These are phyloP conservation scores for Matsumyia berberina DNA, from an alignment of 2,888 invertebrate genomes.

Conservation along the genomic window DNA sequence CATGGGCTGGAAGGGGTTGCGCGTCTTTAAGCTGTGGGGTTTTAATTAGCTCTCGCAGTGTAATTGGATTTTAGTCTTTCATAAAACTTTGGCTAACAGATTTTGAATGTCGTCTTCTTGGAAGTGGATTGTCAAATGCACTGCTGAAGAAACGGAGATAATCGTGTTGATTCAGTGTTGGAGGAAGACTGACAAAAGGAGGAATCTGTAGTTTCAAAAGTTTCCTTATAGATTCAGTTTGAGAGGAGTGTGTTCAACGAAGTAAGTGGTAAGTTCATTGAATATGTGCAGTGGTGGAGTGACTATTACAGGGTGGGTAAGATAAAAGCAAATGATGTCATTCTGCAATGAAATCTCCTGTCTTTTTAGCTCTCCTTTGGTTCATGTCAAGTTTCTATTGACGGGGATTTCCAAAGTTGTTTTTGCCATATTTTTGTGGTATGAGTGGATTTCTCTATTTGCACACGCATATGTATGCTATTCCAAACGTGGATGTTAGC, in stretches of 20 bases:
- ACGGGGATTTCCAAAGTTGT: too few relatives aligned
- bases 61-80: constrained; percentile 48
- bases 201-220: background rate
- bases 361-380: too few relatives aligned
- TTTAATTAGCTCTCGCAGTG: constrained; percentile 46
- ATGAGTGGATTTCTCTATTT: too few relatives aligned
- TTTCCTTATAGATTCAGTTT: background rate
- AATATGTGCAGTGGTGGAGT: background rate
- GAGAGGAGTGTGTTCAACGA: too few relatives aligned
- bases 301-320: too few relatives aligned
- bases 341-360: too few relatives aligned
- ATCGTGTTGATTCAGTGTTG: constrained; percentile 4
- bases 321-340: too few relatives aligned
- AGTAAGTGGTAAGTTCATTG: too few relatives aligned
- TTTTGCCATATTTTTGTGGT: too few relatives aligned
- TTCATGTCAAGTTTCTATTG: too few relatives aligned
- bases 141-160: constrained; percentile 2
- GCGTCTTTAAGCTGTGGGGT: constrained; percentile 29
- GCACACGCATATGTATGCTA: too few relatives aligned
- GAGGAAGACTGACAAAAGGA: background rate
- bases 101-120: constrained; percentile 47
- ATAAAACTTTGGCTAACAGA: constrained; percentile 29
- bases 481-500: too few relatives aligned
- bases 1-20: background rate
- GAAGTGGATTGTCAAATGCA: constrained; percentile 44